Conservation (phyloP, 2,797 vertebrate genomes). For the Buphagus erythrorhynchus region DNA sequence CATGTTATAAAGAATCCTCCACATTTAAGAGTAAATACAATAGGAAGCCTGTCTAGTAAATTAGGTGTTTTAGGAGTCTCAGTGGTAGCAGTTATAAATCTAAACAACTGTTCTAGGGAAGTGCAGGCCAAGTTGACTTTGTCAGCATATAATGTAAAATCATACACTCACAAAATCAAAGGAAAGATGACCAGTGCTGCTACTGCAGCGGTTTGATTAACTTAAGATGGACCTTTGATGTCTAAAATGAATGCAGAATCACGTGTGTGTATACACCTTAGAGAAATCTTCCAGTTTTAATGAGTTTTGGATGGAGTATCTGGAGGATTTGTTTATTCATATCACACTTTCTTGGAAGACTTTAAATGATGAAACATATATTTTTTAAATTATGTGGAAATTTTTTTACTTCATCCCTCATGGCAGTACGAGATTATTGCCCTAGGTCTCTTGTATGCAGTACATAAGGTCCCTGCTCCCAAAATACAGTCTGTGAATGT, state of each 20-base stretch:
- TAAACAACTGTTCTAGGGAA: not conserved
- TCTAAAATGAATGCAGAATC: not conserved
- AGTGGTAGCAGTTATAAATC: not conserved
- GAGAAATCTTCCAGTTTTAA: not conserved
- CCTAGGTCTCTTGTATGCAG: not conserved
- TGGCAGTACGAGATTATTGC: not conserved
- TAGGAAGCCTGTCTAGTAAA: not conserved
- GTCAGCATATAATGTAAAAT: not conserved
- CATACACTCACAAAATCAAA: fast-evolving
- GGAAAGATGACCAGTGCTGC: not conserved
- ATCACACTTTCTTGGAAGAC: not conserved
- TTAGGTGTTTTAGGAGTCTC: not conserved
- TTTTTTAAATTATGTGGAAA: not conserved
- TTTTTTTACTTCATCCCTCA: not conserved
- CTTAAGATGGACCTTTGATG: not conserved
- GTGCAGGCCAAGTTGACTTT: not conserved
- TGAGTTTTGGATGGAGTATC: not conserved
- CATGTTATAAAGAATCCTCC: not conserved
- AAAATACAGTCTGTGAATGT: not conserved
- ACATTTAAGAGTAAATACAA: not conserved
- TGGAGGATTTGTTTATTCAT: not conserved
- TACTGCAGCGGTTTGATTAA: not conserved
- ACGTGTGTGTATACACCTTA: fast-evolving
- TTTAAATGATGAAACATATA: not conserved
- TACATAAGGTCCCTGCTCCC: not conserved